These are phyloP conservation scores for Corythaixoides concolor DNA, from an alignment of 2,113 vertebrate genomes.

Conservation along the genomic window DNA sequence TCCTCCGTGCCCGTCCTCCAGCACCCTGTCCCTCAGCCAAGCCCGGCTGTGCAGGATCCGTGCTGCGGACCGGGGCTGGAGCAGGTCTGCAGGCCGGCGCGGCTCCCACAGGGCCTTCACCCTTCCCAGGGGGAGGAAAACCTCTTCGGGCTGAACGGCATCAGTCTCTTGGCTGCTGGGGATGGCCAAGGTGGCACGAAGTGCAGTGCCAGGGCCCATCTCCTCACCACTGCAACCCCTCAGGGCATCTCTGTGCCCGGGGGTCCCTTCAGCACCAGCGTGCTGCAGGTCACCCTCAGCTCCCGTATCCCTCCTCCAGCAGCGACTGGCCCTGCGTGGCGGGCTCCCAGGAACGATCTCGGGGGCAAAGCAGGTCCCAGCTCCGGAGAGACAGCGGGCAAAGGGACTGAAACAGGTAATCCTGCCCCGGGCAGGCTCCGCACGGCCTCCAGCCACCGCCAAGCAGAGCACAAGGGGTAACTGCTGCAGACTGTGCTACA, in stretches of 20 bases:
- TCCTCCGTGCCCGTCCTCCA: not conserved
- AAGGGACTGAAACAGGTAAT: not conserved
- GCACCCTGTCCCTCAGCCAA: not conserved
- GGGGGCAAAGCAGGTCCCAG: not conserved
- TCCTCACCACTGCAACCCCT: not conserved
- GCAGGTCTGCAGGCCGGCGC: not conserved
- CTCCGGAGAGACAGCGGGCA: not conserved
- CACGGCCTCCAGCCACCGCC: not conserved
- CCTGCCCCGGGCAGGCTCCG: not conserved
- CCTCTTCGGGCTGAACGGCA: not conserved
- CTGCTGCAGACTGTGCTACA: not conserved
- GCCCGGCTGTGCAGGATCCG: not conserved
- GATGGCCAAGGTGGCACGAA: not conserved
- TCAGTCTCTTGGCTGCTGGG: not conserved
- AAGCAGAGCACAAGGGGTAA: not conserved
- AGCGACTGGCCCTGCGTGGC: not conserved
- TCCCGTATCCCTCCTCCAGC: not conserved
- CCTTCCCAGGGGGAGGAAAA: not conserved
- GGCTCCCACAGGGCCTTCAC: too few species aligned
- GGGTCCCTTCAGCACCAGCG: not conserved
- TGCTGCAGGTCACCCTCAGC: not conserved
- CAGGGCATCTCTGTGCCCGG: not conserved
- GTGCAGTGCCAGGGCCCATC: not conserved
- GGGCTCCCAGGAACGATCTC: not conserved
- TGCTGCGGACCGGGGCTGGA: not conserved